These are phyloP conservation scores for Leptinotarsa tumamoca DNA, from an alignment of 2,888 invertebrate genomes.

Conservation along the genomic window DNA sequence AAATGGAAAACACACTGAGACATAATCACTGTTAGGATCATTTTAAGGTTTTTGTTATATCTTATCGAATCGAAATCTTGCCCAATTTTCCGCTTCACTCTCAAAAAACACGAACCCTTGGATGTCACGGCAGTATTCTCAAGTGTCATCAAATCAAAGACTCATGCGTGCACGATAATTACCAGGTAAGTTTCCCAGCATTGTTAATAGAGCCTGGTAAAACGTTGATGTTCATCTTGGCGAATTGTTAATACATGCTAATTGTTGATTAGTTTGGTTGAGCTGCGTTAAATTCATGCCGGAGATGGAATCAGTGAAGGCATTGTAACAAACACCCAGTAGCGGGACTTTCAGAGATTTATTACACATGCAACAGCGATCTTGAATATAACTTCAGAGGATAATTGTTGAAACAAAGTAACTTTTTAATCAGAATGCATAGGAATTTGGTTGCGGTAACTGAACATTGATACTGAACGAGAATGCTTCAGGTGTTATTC, in stretches of 20 bases:
- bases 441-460: too few species aligned
- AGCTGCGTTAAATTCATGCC: conserved; percentile 34
- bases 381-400: too few species aligned
- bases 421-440: too few species aligned
- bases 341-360: conserved; percentile 11
- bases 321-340: conserved; percentile 26
- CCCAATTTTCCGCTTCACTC: too few species aligned
- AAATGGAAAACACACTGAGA: too few species aligned
- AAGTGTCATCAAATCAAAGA: conserved; percentile 9
- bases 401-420: too few species aligned
- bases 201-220: conserved; percentile 25
- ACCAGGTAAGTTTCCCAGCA: conserved; percentile 30
- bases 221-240: conserved; percentile 32
- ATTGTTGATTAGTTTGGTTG: conserved; percentile 37
- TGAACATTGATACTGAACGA: too few species aligned
- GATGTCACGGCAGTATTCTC: not conserved
- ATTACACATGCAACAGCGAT: not conserved
- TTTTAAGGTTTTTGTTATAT: too few species aligned
- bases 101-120: not conserved
- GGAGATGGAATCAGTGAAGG: conserved; percentile 26
- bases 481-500: too few species aligned
- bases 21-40: too few species aligned
- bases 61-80: too few species aligned
- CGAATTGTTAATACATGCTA: conserved; percentile 37
- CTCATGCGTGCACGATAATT: conserved; percentile 28